Evolutionary conservation across 2,797 vertebrate genomes (phyloP).

Genomic region (Pangasius macronema): DNA sequence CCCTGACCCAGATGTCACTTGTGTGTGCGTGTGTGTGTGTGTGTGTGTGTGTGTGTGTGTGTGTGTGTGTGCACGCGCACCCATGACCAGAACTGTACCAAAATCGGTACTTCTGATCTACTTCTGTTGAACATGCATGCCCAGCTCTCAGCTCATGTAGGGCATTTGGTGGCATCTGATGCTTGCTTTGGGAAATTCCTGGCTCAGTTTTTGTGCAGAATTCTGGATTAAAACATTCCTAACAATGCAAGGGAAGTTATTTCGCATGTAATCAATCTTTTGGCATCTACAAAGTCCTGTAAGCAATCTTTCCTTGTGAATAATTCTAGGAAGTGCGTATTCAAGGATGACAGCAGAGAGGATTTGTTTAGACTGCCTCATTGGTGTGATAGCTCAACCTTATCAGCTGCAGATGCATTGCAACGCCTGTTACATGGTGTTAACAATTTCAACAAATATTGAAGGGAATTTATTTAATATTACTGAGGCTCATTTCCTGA

Average conservation of each 20-base stretch:
- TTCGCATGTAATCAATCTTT: not conserved
- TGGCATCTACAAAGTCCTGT: not conserved
- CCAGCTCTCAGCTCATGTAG: not conserved
- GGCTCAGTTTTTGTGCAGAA: not conserved
- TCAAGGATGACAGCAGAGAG: not conserved
- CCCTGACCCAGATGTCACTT: slow-evolving; percentile 27
- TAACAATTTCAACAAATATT: too few species aligned
- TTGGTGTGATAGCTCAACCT: not conserved
- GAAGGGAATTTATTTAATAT: not conserved
- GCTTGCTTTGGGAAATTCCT: slow-evolving; percentile 3
- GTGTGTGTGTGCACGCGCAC: not conserved
- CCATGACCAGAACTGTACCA: not conserved
- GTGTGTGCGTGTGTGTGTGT: not conserved
- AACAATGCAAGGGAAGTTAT: not conserved
- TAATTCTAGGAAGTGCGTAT: not conserved
- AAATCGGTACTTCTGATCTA: slow-evolving; percentile 7
- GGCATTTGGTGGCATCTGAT: not conserved
- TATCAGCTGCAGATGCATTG: not conserved
- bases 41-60: not conserved
- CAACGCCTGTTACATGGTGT: not conserved
- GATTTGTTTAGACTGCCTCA: not conserved
- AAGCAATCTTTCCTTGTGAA: not conserved
- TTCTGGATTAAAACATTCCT: not conserved
- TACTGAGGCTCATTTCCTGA: not conserved
- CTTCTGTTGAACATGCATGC: not conserved